These are phyloP conservation scores for Eupithecia subfuscata DNA, from an alignment of 2,888 invertebrate species.

Conservation along the genomic window DNA sequence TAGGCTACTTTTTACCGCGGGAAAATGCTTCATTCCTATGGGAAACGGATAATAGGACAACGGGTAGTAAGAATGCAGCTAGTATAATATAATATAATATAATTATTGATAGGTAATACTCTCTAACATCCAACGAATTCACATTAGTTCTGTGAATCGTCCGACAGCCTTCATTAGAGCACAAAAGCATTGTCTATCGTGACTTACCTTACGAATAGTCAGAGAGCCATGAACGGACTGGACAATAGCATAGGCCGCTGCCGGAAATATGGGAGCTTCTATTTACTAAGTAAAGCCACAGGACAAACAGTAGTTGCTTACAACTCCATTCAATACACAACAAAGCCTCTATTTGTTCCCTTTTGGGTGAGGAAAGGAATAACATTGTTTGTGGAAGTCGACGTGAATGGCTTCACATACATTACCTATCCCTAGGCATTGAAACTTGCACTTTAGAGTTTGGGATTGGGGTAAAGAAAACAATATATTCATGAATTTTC, in stretches of 20 bases:
- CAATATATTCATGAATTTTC: background rate
- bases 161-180: conserved; percentile 63
- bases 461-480: conserved; percentile 15
- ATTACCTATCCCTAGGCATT: conserved; percentile 26
- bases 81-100: too few species aligned
- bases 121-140: background rate
- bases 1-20: too few species aligned
- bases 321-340: conserved; percentile 45
- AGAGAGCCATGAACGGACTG: conserved; percentile 58
- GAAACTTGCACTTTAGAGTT: conserved; percentile 9
- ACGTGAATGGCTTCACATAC: conserved; percentile 36
- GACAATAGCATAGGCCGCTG: conserved; percentile 56
- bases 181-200: conserved; percentile 77
- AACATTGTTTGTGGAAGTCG: conserved; percentile 32
- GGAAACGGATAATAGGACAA: too few species aligned
- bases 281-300: conserved; percentile 46
- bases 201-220: conserved; percentile 76
- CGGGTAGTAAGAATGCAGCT: too few species aligned
- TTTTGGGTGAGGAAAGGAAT: conserved; percentile 30
- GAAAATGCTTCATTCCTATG: too few species aligned
- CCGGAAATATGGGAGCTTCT: conserved; percentile 51
- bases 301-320: conserved; percentile 29
- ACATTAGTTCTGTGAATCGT: background rate
- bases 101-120: background rate
- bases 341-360: conserved; percentile 43